Evolutionary conservation across 1,140 invertebrate species (phyloP), one percentile per base, ranked within the genome.

Genomic region (Drosophila punjabiensis): DNA sequence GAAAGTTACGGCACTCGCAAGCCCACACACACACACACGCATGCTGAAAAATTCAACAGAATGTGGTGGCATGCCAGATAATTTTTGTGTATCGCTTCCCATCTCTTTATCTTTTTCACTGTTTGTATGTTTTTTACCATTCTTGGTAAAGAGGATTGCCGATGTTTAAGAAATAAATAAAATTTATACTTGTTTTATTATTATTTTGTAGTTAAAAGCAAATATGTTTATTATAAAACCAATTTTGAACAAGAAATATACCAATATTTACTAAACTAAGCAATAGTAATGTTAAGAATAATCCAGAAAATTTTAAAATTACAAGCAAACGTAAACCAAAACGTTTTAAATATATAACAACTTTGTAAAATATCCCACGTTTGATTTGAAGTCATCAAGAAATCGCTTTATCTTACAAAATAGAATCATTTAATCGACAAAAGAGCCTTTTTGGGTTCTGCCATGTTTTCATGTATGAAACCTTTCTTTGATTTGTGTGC

Each of bases 1-100:
- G 85, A 84, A 89, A 89, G 81, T 89, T 84, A 81, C 74, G 80
- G 48, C 80, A 58, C 47, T 73, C 63, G 28, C 56, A 48, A 69
- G 43, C 47, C 11, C 28, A 30, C 24, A 16, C 71, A 71, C 61
- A 65, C 50, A 37, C 66, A 62, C 64, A 64, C n/a, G n/a, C 39
- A 48, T 79, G 63, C 33, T 85, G 62, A 70, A 76, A 86, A 82
- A 88, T 79, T 88, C 64, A 77, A 63, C 64, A 81, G 64, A 69
- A 70, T 70, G 68, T 59, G 69, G 74, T 69, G 76, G 65, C 69
- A 37, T 37, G 53, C 47, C 45, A 82, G 70, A 87, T 83, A 77
- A 80, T 66, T 89, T 81, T 67, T 39, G n/a, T 50, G 56, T 67
- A 56, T 69, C 33, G 74, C 59, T 53, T 35, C 39, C 45, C 68